These are phyloP conservation scores for Amiota communis DNA, from an alignment of 2,888 invertebrate genomes.

Conservation along the genomic window DNA sequence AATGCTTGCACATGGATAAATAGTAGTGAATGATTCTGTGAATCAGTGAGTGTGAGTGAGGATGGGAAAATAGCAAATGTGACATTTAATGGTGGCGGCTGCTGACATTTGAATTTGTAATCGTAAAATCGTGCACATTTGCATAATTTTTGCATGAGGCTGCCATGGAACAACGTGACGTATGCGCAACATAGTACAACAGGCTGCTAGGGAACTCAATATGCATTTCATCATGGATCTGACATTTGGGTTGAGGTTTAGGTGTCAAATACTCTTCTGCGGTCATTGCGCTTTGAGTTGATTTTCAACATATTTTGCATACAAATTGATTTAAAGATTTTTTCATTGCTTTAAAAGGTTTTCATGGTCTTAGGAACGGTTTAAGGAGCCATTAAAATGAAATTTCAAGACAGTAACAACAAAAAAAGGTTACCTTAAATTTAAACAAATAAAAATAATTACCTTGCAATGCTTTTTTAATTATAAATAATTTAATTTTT, in stretches of 20 bases:
- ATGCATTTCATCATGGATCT: too few relatives aligned
- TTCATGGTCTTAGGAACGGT: too few relatives aligned
- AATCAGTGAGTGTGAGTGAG: too few relatives aligned
- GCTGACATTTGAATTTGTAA: slow-evolving; percentile 16
- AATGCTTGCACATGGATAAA: neutral
- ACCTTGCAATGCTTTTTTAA: slow-evolving; percentile 42
- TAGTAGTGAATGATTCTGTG: too few relatives aligned
- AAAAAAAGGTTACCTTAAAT: neutral
- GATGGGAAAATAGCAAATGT: neutral
- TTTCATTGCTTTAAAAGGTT: too few relatives aligned
- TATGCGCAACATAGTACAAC: slow-evolving; percentile 26
- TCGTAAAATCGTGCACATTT: neutral
- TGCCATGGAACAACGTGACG: slow-evolving; percentile 49
- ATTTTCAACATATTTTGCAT: too few relatives aligned
- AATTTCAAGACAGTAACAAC: neutral
- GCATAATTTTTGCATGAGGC: slow-evolving; percentile 8
- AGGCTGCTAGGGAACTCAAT: too few relatives aligned
- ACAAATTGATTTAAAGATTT: too few relatives aligned
- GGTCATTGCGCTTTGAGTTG: too few relatives aligned
- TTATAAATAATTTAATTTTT: slow-evolving; percentile 43
- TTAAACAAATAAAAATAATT: neutral
- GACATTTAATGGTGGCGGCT: neutral
- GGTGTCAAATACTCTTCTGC: too few relatives aligned
- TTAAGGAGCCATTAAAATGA: neutral
- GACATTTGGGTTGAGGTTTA: too few relatives aligned